Base-by-base conservation (phyloP, 2,113 vertebrate species). In the Bujurquina vittata region DNA sequence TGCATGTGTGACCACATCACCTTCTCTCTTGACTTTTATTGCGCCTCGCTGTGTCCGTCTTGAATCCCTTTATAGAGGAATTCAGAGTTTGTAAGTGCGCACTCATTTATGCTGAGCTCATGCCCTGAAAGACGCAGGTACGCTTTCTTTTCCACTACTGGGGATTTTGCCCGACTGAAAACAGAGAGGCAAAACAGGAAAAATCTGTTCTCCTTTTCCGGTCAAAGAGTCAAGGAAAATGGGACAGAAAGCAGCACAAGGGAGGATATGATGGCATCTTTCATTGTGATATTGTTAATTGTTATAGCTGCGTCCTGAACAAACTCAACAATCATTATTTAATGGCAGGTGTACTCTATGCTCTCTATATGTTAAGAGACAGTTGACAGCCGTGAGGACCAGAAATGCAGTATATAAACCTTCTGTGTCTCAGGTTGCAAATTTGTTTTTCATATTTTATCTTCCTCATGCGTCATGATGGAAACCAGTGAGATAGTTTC, bases 171-270 rank as follows among this genome's bases (percentile, higher is more conserved):
- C 74, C 49, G 84, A 78, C 75, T 75, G 58, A 83, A 85, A 76
- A 79, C n/a, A 87, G 75, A 80, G 83, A 85, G 3, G 75, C 95
- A 97, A 97, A 97, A 97, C 96, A 97, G 96, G 96, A 97, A 96
- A 96, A 96, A 94, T 95, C 96, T 97, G 95, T 92, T 95, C 90
- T 93, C 88, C 94, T 88, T 95, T 96, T 94, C 92, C 89, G 86
- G 87, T 60, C 37, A 35, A 81, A 84, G 57, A 74, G 84, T 59
- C 76, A 91, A 96, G 90, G 8, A 90, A 96, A 93, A 95, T 81
- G 94, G 93, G 95, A 95, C 93, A 94, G 94, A 95, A 93, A 94
- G 93, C 92, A 94, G 93, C 92, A 37, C 23, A 17, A 6, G 20
- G 61, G 95, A 87, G 85, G 89, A 93, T 82, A 73, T 95, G 94